Conservation (phyloP, 2,113 vertebrate species). For the Eptesicus fuscus region DNA sequence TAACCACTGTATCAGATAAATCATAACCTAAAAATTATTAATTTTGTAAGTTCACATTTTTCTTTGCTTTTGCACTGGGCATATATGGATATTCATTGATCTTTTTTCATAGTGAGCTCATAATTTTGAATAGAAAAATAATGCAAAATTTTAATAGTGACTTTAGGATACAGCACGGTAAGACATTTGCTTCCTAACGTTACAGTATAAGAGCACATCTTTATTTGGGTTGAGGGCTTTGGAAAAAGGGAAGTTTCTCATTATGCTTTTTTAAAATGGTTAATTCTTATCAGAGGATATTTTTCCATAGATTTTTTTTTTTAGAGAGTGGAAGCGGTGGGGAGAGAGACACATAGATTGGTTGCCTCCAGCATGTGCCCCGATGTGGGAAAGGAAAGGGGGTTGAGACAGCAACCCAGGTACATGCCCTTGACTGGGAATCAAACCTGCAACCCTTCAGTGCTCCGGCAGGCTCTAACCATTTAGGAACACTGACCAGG, state of each 20-base stretch:
- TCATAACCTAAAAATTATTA: not conserved
- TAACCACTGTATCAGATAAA: not conserved
- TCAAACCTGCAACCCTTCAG: too few species aligned
- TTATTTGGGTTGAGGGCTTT: not conserved
- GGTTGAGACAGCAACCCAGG: too few species aligned
- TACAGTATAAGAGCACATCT: not conserved
- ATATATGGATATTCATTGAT: not conserved
- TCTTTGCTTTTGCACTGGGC: not conserved
- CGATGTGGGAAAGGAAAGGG: too few species aligned
- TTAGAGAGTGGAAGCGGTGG: too few species aligned
- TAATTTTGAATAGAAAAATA: conserved; percentile 31
- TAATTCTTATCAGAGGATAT: too few species aligned
- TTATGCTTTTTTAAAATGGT: too few species aligned
- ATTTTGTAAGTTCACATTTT: not conserved
- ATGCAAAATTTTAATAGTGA: not conserved
- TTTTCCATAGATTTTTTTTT: too few species aligned
- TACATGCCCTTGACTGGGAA: too few species aligned
- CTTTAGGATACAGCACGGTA: not conserved
- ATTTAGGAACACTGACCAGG: too few species aligned
- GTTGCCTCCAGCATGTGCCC: too few species aligned
- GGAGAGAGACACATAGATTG: too few species aligned
- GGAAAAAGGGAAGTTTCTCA: not conserved
- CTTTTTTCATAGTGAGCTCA: conserved; percentile 8
- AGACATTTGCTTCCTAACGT: not conserved
- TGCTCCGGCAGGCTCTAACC: too few species aligned